Conservation (phyloP, 1,140 invertebrate genomes). For the Drosophila littoralis region DNA sequence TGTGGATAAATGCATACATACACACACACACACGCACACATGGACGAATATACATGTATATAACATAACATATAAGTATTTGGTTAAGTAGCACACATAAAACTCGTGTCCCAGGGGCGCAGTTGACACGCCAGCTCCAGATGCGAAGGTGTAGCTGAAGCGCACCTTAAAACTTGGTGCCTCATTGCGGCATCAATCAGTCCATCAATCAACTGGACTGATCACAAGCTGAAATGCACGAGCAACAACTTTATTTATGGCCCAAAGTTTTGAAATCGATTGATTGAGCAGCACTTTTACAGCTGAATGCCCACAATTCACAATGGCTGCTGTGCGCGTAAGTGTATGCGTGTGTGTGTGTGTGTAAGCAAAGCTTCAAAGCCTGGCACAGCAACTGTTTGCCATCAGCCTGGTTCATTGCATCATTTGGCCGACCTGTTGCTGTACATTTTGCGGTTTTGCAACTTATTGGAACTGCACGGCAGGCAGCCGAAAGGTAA, state of each 20-base stretch:
- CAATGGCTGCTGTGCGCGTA: slow-evolving; percentile 12
- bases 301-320: slow-evolving; percentile 26
- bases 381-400: neutral
- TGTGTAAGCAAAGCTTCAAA: neutral
- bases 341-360: slow-evolving; percentile 1
- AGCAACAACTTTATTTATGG: slow-evolving; percentile 33
- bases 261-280: slow-evolving; percentile 20
- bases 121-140: slow-evolving; percentile 58
- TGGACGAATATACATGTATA: slow-evolving; percentile 25
- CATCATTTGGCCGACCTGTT: slow-evolving; percentile 21
- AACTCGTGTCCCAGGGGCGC: slow-evolving; percentile 52
- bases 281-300: slow-evolving; percentile 38
- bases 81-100: slow-evolving; percentile 46
- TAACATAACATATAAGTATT: slow-evolving; percentile 34
- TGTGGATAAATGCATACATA: slow-evolving; percentile 8
- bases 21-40: neutral
- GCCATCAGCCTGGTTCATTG: neutral
- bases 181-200: slow-evolving; percentile 28
- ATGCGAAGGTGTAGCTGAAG: slow-evolving; percentile 6
- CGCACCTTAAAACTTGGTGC: neutral
- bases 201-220: slow-evolving; percentile 22
- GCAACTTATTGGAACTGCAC: slow-evolving; percentile 38
- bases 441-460: slow-evolving; percentile 53
- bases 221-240: neutral
- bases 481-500: neutral